phyloP scores from a whole-genome alignment of 2,113 vertebrate genomes.

The Pelodiscus sinensis region DNA sequence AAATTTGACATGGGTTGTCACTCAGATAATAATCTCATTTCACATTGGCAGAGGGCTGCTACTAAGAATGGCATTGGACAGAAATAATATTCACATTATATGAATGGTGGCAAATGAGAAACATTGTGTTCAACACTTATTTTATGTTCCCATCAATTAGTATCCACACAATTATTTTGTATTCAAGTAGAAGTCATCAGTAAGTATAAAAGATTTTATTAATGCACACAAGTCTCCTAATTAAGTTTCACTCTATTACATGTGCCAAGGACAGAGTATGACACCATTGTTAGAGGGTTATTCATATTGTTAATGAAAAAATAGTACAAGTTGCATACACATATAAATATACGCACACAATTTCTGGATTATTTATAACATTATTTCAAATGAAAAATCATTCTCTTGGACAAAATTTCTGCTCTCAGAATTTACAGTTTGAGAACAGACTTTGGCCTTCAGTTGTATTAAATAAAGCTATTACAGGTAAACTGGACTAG shows the following conservation, averaged over 20 bases:
- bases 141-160: conserved; percentile 36
- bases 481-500: background rate
- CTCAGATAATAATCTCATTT: background rate
- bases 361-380: background rate
- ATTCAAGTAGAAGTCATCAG: conserved; percentile 32
- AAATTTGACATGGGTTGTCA: background rate
- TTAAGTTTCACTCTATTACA: conserved; percentile 36
- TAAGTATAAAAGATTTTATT: conserved; percentile 10
- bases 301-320: background rate
- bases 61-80: conserved; percentile 15
- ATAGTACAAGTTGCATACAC: background rate
- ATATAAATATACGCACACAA: background rate
- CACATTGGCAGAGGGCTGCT: conserved; percentile 20
- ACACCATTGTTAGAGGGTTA: background rate
- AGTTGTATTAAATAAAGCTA: background rate
- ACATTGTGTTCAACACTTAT: conserved; percentile 35
- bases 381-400: background rate
- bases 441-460: conserved; percentile 6
- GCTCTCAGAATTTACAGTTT: background rate
- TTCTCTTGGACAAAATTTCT: background rate
- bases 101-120: conserved; percentile 44
- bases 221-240: conserved; percentile 14
- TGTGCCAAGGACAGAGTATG: accelerated
- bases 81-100: conserved; percentile 47
- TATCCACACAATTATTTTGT: conserved; percentile 4